Evolutionary conservation across 2,113 vertebrate species (phyloP).

Genomic region (Datnioides undecimradiatus): DNA sequence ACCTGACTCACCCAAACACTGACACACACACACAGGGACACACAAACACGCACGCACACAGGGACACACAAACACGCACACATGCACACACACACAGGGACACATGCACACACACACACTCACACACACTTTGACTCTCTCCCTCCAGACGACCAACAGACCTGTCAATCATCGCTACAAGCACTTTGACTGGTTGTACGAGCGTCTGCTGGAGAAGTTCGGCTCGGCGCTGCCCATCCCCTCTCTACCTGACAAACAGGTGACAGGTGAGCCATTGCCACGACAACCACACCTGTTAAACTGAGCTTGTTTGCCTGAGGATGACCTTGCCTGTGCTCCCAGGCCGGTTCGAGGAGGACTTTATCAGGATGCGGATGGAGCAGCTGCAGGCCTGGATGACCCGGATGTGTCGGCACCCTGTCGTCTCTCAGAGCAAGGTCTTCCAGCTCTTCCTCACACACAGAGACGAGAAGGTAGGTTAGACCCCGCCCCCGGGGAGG

Average conservation of each 20-base stretch:
- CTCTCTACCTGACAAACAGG: constrained; percentile 94
- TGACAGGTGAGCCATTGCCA: constrained; percentile 86
- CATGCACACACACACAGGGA: neutral
- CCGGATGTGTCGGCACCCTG: constrained; percentile 93
- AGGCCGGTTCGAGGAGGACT: constrained; percentile 96
- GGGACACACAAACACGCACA: neutral
- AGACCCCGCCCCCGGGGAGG: neutral
- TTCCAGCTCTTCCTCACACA: constrained; percentile 94
- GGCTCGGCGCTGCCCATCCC: constrained; percentile 93
- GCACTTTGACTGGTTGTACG: constrained; percentile 97
- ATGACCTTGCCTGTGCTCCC: constrained; percentile 1
- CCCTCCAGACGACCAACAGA: constrained; percentile 89
- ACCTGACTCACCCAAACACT: too few species aligned
- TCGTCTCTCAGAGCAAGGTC: constrained; percentile 92
- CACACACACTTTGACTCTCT: neutral
- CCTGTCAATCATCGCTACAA: constrained; percentile 97
- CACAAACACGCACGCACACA: neutral
- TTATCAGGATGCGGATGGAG: constrained; percentile 95
- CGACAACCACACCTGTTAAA: neutral
- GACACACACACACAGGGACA: neutral
- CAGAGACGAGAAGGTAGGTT: constrained; percentile 85
- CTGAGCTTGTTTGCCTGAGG: neutral
- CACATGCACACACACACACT: neutral
- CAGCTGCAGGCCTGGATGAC: constrained; percentile 92
- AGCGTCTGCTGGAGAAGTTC: constrained; percentile 93